phyloP scores from a whole-genome alignment of 2,797 vertebrate genomes.

The Esox lucius region DNA sequence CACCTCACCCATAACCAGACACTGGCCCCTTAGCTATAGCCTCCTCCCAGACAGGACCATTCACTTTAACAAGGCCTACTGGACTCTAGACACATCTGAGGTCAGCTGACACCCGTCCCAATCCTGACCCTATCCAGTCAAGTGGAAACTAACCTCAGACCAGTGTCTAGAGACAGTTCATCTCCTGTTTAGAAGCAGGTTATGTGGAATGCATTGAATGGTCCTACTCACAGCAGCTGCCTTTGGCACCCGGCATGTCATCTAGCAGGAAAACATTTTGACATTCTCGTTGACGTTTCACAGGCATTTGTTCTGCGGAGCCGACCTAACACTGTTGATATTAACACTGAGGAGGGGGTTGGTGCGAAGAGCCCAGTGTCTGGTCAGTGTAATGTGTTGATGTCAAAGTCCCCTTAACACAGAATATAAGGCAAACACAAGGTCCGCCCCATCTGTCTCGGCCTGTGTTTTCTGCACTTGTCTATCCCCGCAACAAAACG shows the following conservation, averaged over 20 bases:
- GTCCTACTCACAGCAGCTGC: too few relatives aligned
- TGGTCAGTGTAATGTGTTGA: constrained; percentile 56
- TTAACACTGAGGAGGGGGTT: neutral
- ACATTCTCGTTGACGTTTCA: too few relatives aligned
- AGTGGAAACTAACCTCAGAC: neutral
- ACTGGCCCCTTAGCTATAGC: neutral
- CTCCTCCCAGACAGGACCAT: neutral
- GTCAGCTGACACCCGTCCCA: neutral
- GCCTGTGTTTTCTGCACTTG: constrained; percentile 78
- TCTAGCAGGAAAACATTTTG: too few relatives aligned
- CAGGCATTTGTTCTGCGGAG: too few relatives aligned
- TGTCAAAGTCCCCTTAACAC: constrained; percentile 32
- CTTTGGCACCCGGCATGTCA: too few relatives aligned
- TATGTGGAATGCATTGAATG: too few relatives aligned
- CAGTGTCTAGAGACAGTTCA: neutral
- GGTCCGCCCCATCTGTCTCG: constrained; percentile 17
- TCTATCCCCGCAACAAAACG: constrained; percentile 71
- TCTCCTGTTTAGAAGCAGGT: neutral
- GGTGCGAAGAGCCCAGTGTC: constrained; percentile 42
- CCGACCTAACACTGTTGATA: too few relatives aligned
- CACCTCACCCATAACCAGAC: neutral
- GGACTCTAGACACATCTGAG: neutral
- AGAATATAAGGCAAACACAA: constrained; percentile 52
- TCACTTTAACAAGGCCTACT: neutral
- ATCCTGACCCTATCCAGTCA: neutral